Evolutionary conservation across 1,140 invertebrate species (phyloP).

Genomic region (Lordiphosa stackelbergi): DNA sequence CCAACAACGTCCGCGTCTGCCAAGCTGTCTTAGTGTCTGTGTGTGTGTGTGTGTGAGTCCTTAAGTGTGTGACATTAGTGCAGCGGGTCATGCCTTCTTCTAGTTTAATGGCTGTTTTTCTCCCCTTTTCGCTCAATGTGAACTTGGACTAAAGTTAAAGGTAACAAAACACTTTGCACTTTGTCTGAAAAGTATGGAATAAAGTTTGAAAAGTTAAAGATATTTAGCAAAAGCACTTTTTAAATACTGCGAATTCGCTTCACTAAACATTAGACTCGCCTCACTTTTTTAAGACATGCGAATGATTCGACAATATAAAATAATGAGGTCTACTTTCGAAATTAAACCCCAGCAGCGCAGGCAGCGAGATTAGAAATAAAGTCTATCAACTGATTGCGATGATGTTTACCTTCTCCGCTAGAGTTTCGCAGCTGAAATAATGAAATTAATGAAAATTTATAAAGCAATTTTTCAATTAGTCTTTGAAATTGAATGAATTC

Average conservation of each 20-base stretch:
- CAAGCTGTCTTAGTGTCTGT: conserved; percentile 1
- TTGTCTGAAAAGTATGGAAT: too few species aligned
- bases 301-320: too few species aligned
- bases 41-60: conserved; percentile 18
- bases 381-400: too few species aligned
- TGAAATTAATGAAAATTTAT: not conserved
- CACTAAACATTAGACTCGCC: too few species aligned
- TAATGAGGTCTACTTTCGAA: too few species aligned
- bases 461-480: not conserved
- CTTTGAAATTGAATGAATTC: not conserved
- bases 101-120: not conserved
- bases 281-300: too few species aligned
- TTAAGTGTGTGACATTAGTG: conserved; percentile 52
- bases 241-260: too few species aligned
- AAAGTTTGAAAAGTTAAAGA: too few species aligned
- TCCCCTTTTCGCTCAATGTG: conserved; percentile 18
- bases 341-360: too few species aligned
- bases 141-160: conserved; percentile 40
- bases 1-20: conserved; percentile 24
- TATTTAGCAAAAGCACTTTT: too few species aligned
- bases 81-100: conserved; percentile 42
- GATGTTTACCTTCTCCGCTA: not conserved
- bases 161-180: conserved; percentile 4
- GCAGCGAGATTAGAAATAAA: too few species aligned
- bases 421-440: not conserved